Percentiles rank a stretch among this genome's conserved stretches.
These are phyloP conservation scores for Apostichopus leukothele DNA, from an alignment of 53 echinoderm and acorn worm species.

Conservation along the genomic window DNA sequence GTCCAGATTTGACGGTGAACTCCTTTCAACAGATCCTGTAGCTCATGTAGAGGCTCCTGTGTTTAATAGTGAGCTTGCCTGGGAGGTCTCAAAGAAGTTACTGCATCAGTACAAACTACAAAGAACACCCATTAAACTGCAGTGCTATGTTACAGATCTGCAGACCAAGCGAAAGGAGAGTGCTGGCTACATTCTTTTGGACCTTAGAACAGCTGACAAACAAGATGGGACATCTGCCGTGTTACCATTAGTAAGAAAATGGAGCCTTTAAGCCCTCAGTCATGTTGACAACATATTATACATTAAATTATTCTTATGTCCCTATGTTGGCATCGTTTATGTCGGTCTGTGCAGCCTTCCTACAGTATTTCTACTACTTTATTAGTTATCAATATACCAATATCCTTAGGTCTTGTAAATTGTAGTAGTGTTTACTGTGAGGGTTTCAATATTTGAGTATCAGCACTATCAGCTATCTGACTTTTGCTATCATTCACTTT, in stretches of 20 bases:
- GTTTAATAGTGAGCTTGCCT: slow-evolving; percentile 89
- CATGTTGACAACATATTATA: too few relatives aligned
- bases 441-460: too few relatives aligned
- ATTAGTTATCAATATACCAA: too few relatives aligned
- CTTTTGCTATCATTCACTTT: too few relatives aligned
- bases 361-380: too few relatives aligned
- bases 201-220: slow-evolving; percentile 78
- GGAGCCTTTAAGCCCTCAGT: too few relatives aligned
- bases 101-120: slow-evolving; percentile 91
- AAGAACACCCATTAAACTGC: slow-evolving; percentile 92
- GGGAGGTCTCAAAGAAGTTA: slow-evolving; percentile 88
- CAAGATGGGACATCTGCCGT: slow-evolving; percentile 65
- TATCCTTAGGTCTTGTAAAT: too few relatives aligned
- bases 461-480: too few relatives aligned
- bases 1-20: slow-evolving; percentile 92
- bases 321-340: too few relatives aligned
- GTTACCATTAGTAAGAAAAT: slow-evolving; percentile 68
- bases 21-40: slow-evolving; percentile 86
- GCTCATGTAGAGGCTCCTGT: slow-evolving; percentile 77
- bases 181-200: slow-evolving; percentile 85
- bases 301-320: too few relatives aligned
- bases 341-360: too few relatives aligned
- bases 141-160: slow-evolving; percentile 73
- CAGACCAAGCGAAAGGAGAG: slow-evolving; percentile 72
- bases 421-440: too few relatives aligned